Evolutionary conservation across 2,888 invertebrate species (phyloP).

Genomic region (Arrhopalites spinosus): DNA sequence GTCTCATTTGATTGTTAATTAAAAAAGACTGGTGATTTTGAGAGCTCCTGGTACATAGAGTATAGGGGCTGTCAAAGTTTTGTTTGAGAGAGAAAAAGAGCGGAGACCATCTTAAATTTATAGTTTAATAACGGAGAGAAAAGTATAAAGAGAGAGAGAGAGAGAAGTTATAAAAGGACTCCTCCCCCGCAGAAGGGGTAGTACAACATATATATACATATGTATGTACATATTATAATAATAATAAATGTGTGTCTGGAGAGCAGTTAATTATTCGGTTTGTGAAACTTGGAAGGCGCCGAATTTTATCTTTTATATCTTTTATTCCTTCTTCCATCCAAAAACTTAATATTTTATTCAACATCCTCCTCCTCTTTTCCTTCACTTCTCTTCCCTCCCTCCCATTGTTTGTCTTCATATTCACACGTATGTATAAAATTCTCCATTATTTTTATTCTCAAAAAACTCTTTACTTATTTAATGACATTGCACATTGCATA

Average conservation of each 20-base stretch:
- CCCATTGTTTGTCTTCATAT: background rate
- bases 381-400: background rate
- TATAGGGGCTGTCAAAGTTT: too few species aligned
- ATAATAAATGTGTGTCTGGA: conserved; percentile 26
- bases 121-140: conserved; percentile 13
- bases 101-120: conserved; percentile 18
- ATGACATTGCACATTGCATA: too few species aligned
- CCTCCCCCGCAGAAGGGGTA: too few species aligned
- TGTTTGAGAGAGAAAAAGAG: background rate
- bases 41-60: too few species aligned
- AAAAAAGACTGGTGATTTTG: too few species aligned
- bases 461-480: too few species aligned
- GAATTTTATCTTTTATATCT: conserved; percentile 11
- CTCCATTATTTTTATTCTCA: background rate
- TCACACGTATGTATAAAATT: background rate
- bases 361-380: background rate
- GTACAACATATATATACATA: too few species aligned
- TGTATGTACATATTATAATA: background rate
- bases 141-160: too few species aligned
- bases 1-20: too few species aligned
- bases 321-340: background rate
- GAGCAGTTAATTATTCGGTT: conserved; percentile 25
- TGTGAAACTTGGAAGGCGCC: conserved; percentile 18
- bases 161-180: conserved; percentile 1
- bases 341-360: too few species aligned